phyloP scores from a whole-genome alignment of 1,140 invertebrate species.

The Drosophila bocki region DNA sequence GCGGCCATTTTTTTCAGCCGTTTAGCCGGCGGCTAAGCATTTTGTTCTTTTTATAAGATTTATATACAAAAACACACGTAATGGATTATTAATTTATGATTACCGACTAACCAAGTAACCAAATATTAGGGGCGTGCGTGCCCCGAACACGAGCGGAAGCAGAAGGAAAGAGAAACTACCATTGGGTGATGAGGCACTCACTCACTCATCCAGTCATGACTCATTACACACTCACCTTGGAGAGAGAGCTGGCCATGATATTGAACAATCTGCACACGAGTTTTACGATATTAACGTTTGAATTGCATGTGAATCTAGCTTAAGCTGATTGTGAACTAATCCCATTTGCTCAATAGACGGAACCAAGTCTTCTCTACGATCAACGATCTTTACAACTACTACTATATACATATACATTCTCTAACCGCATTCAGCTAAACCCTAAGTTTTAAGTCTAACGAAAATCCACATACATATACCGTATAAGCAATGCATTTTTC shows the following conservation, averaged over 20 bases:
- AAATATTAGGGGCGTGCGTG: slow-evolving; percentile 46
- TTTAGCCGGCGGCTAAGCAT: slow-evolving; percentile 35
- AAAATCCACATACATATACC: slow-evolving; percentile 19
- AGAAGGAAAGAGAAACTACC: slow-evolving; percentile 23
- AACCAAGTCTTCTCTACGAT: slow-evolving; percentile 35
- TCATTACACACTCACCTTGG: slow-evolving; percentile 29
- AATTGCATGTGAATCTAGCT: slow-evolving; percentile 66
- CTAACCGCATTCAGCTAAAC: slow-evolving; percentile 27
- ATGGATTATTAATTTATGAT: slow-evolving; percentile 47
- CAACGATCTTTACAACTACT: slow-evolving; percentile 21
- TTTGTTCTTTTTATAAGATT: slow-evolving; percentile 56
- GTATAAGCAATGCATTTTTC: slow-evolving; percentile 69
- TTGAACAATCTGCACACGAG: slow-evolving; percentile 41
- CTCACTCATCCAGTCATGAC: slow-evolving; percentile 34
- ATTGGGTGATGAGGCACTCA: slow-evolving; percentile 40
- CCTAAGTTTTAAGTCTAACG: slow-evolving; percentile 33
- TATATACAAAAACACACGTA: slow-evolving; percentile 22
- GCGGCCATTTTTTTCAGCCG: slow-evolving; percentile 28
- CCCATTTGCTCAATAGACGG: slow-evolving; percentile 53
- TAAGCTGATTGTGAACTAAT: slow-evolving; percentile 60
- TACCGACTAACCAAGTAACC: slow-evolving; percentile 62
- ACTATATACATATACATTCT: slow-evolving; percentile 19
- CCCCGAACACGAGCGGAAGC: slow-evolving; percentile 8
- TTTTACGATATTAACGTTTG: slow-evolving; percentile 71
- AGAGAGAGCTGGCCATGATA: slow-evolving; percentile 47